These are phyloP conservation scores for Acridotheres tristis DNA, from an alignment of 2,797 vertebrate species.

Conservation along the genomic window DNA sequence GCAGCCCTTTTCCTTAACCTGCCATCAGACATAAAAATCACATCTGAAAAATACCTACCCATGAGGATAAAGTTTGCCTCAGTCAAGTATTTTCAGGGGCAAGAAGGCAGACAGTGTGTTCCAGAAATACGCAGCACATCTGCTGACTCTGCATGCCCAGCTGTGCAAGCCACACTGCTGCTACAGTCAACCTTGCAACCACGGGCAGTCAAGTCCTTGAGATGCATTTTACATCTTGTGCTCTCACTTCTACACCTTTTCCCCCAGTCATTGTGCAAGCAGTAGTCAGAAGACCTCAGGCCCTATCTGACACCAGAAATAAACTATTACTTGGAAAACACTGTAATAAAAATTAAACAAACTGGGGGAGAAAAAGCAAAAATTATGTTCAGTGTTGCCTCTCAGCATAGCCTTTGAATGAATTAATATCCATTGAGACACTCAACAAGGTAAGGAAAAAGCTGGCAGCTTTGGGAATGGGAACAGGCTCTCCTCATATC, in stretches of 20 bases:
- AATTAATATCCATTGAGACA: neutral
- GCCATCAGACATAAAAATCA: neutral
- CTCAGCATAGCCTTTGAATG: neutral
- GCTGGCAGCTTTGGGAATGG: neutral
- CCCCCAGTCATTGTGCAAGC: fast-evolving
- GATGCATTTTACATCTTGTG: neutral
- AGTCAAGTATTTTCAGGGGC: neutral
- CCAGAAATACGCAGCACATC: neutral
- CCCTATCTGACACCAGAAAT: neutral
- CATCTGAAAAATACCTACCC: neutral
- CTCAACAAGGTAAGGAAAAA: neutral
- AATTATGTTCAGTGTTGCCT: neutral
- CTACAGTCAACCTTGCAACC: neutral
- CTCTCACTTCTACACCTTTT: neutral
- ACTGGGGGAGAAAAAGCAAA: fast-evolving
- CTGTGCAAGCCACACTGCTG: neutral
- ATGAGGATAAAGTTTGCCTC: neutral
- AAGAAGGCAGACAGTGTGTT: neutral
- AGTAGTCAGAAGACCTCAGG: neutral
- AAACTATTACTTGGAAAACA: neutral
- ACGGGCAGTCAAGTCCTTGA: neutral
- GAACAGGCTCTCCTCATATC: neutral
- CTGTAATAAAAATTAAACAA: neutral
- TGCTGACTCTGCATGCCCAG: neutral
- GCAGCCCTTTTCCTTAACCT: neutral